Conservation (phyloP, 2,113 vertebrate species). For the Ptilonorhynchus violaceus region DNA sequence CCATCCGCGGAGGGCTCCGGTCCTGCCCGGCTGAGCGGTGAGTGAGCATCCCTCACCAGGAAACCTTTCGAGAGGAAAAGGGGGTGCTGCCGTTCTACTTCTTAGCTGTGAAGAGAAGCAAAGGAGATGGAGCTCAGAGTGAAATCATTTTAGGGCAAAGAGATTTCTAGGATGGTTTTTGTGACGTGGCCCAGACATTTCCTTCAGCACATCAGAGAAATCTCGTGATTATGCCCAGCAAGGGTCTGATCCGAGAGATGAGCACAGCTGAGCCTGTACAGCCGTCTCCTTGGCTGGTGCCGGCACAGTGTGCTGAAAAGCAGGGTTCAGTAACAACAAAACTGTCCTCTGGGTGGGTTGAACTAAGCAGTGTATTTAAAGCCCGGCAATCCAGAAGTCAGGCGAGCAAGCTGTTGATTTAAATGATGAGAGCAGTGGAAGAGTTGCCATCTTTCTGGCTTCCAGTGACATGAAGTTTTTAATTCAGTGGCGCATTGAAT, state of each 20-base stretch:
- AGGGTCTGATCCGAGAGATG: not conserved
- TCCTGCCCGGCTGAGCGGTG: fast-evolving
- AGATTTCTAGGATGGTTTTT: not conserved
- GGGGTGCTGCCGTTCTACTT: fast-evolving
- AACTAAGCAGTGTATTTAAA: not conserved
- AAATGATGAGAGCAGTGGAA: not conserved
- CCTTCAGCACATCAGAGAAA: not conserved
- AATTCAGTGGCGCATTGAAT: not conserved
- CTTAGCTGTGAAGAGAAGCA: not conserved
- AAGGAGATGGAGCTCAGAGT: not conserved
- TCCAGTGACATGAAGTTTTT: not conserved
- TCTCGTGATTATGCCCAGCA: not conserved
- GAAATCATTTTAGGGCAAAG: not conserved
- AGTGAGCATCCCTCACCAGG: fast-evolving
- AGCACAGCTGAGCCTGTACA: not conserved
- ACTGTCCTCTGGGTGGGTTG: not conserved
- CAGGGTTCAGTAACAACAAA: fast-evolving
- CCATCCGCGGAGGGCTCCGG: fast-evolving
- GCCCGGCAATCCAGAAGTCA: not conserved
- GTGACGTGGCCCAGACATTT: not conserved
- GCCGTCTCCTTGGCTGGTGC: not conserved
- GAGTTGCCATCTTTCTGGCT: not conserved
- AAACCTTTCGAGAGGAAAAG: fast-evolving
- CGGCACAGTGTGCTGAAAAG: no score
- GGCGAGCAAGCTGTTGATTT: not conserved